These are phyloP conservation scores for Eudemis profundana DNA, from an alignment of 2,888 invertebrate species.

Conservation along the genomic window DNA sequence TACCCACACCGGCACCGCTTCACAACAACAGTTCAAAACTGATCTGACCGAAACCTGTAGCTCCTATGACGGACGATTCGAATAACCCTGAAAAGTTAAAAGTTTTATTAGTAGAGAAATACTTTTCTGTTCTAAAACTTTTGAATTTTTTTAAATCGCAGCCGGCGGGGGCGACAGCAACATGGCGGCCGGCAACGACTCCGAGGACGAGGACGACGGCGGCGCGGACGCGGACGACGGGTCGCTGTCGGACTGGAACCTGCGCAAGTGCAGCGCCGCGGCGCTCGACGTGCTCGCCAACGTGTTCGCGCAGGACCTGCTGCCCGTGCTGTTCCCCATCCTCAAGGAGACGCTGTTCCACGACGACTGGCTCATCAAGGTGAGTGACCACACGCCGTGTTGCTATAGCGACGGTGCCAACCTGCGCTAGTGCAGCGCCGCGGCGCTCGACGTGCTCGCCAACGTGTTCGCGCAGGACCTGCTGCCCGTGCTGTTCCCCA, in stretches of 20 bases:
- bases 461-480: too few species aligned
- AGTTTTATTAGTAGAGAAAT: too few species aligned
- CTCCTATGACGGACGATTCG: too few species aligned
- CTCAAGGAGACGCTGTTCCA: constrained; percentile 98
- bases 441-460: too few species aligned
- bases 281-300: constrained; percentile 98
- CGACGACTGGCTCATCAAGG: constrained; percentile 98
- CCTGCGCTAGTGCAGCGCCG: too few species aligned
- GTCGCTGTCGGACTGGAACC: constrained; percentile 98
- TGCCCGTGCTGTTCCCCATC: constrained; percentile 97
- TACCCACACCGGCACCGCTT: constrained; percentile 70
- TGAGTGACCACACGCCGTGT: constrained; percentile 72
- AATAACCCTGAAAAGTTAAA: too few species aligned
- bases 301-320: constrained; percentile 97
- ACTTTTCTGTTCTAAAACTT: too few species aligned
- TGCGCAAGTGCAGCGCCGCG: constrained; percentile 99
- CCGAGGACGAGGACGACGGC: constrained; percentile 91
- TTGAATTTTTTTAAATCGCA: too few species aligned
- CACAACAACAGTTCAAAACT: too few species aligned
- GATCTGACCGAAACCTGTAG: too few species aligned
- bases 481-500: too few species aligned
- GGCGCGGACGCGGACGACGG: constrained; percentile 95
- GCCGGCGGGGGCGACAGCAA: constrained; percentile 83
- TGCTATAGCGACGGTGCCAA: too few species aligned
- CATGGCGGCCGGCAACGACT: constrained; percentile 86